phyloP scores from a whole-genome alignment of 2,888 invertebrate species.

The Meganola albula region DNA sequence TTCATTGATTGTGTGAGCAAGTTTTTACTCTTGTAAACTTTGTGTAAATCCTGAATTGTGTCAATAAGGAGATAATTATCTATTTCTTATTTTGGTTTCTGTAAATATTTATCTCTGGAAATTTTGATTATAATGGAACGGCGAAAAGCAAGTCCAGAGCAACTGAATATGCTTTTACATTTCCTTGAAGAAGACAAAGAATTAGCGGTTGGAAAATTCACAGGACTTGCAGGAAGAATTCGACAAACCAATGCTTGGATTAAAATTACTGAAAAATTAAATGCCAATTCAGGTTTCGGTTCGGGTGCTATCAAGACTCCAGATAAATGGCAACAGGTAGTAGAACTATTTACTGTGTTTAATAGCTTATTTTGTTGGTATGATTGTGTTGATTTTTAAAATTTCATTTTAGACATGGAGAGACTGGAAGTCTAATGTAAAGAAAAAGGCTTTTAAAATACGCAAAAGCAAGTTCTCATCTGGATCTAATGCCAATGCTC shows the following conservation, averaged over 20 bases:
- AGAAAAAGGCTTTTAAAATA: constrained; percentile 56
- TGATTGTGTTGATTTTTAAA: background rate
- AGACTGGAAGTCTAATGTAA: constrained; percentile 59
- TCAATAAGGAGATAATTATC: no score
- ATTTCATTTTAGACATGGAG: constrained; percentile 45
- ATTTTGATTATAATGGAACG: constrained; percentile 20
- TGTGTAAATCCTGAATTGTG: no score
- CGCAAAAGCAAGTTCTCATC: constrained; percentile 50
- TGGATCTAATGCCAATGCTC: constrained; percentile 40
- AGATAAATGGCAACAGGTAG: constrained; percentile 59
- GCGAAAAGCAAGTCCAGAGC: constrained; percentile 57
- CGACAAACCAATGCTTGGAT: constrained; percentile 56
- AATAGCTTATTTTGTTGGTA: background rate
- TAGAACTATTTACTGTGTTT: constrained; percentile 1
- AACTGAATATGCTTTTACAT: constrained; percentile 51
- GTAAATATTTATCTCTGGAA: no score
- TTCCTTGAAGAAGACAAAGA: constrained; percentile 53
- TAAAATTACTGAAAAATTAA: constrained; percentile 54
- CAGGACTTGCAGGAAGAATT: constrained; percentile 47
- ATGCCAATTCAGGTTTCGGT: constrained; percentile 53
- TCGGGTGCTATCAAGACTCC: constrained; percentile 57
- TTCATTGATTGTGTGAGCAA: no score
- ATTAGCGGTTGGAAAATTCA: constrained; percentile 50
- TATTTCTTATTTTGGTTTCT: no score
- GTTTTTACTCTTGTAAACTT: no score